phyloP scores from a whole-genome alignment of 2,797 vertebrate species.

The Phalloptychus januarius region DNA sequence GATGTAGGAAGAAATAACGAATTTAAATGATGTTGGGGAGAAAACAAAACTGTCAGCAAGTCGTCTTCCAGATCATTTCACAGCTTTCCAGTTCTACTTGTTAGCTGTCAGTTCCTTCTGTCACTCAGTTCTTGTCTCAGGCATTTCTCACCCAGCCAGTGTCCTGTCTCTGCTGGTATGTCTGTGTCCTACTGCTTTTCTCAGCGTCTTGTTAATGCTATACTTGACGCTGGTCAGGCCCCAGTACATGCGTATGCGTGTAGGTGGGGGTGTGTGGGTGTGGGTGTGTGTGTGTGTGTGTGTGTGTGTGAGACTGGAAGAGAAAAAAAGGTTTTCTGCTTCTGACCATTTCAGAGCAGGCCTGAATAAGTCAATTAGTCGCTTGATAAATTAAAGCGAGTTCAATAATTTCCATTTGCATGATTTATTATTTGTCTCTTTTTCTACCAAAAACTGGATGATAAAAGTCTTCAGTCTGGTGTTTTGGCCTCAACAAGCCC shows the following conservation, averaged over 20 bases:
- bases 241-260: not conserved
- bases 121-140: slow-evolving; percentile 16
- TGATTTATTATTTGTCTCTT: too few species aligned
- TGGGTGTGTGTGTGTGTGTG: not conserved
- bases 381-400: too few species aligned
- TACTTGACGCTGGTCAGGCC: slow-evolving; percentile 15
- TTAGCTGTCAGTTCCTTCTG: slow-evolving; percentile 42
- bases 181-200: slow-evolving; percentile 12
- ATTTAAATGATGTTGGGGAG: not conserved
- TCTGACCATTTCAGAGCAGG: not conserved
- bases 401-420: too few species aligned
- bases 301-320: not conserved
- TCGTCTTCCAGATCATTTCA: slow-evolving; percentile 23
- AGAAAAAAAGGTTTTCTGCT: not conserved
- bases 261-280: not conserved
- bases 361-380: too few species aligned
- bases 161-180: slow-evolving; percentile 4
- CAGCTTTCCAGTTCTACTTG: slow-evolving; percentile 32
- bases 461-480: too few species aligned
- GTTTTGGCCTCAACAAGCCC: too few species aligned
- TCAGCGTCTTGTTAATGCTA: slow-evolving; percentile 10
- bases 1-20: not conserved
- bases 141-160: not conserved
- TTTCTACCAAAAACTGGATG: too few species aligned
- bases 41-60: not conserved